Conservation (phyloP, 1,140 invertebrate species). For the Brachionus calyciflorus region DNA sequence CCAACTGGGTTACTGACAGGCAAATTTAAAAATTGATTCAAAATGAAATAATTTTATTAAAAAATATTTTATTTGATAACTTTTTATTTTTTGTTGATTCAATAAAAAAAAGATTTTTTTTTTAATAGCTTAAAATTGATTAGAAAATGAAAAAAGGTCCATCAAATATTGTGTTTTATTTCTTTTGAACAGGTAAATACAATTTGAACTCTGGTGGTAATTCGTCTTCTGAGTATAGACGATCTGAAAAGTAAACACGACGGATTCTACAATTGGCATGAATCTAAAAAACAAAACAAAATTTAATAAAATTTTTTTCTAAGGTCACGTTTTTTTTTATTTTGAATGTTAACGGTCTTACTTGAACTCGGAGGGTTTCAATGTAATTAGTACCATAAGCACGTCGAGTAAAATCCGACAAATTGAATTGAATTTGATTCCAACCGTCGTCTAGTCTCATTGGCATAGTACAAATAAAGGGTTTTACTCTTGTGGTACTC, state of each 20-base stretch:
- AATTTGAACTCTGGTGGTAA: conserved; percentile 98
- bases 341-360: no score
- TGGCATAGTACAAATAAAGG: conserved; percentile 90
- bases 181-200: conserved; percentile 68
- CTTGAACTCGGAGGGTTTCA: conserved; percentile 85
- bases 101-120: background rate
- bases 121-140: conserved; percentile 41
- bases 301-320: background rate
- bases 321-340: no score
- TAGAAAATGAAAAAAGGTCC: conserved; percentile 15
- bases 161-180: conserved; percentile 36
- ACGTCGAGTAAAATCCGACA: conserved; percentile 93
- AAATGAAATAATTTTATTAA: conserved; percentile 5
- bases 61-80: conserved; percentile 18
- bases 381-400: conserved; percentile 99
- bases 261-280: conserved; percentile 98
- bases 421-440: conserved; percentile 98
- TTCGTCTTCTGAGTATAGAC: conserved; percentile 97
- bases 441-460: conserved; percentile 89
- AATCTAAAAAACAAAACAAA: conserved; percentile 67
- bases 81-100: background rate
- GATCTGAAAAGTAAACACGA: conserved; percentile 96
- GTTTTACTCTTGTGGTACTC: conserved; percentile 80
- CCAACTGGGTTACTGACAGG: no score
- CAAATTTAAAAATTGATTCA: background rate